These are phyloP conservation scores for Rostratula benghalensis DNA, from an alignment of 2,113 vertebrate genomes.

Conservation along the genomic window DNA sequence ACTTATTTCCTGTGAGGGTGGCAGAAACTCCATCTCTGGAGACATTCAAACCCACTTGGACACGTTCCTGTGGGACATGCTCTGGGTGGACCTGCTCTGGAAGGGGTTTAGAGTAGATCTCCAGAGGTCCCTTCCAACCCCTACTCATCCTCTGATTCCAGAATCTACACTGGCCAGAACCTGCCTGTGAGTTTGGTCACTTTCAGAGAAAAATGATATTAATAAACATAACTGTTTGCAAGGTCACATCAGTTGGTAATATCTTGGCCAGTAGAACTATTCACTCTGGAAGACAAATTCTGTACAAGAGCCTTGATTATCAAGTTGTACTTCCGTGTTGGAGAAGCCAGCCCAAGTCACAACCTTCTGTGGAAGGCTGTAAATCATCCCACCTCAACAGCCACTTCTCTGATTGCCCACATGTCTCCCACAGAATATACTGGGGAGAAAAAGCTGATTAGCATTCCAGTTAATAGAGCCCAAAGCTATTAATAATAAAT, in stretches of 20 bases:
- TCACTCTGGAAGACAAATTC: neutral
- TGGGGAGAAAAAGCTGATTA: slow-evolving; percentile 58
- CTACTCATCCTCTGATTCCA: neutral
- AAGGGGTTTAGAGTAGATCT: too few species aligned
- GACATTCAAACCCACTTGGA: too few species aligned
- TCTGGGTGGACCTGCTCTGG: too few species aligned
- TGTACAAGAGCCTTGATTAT: neutral
- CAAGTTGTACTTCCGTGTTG: neutral
- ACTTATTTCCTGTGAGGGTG: too few species aligned
- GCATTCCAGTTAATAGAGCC: slow-evolving; percentile 46
- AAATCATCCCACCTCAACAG: neutral
- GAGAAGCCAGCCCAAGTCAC: neutral
- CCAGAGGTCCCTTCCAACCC: too few species aligned
- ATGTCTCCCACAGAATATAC: slow-evolving; percentile 6
- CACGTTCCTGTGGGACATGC: too few species aligned
- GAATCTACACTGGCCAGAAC: neutral
- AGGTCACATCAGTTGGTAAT: neutral
- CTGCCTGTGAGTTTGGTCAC: neutral
- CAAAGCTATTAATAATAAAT: slow-evolving; percentile 75
- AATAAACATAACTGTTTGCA: neutral
- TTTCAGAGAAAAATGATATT: neutral
- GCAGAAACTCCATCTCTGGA: too few species aligned
- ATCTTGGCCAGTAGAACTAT: neutral
- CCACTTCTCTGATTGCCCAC: neutral
- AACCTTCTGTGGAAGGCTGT: neutral